These are phyloP conservation scores for Aptenodytes patagonicus DNA, from an alignment of 2,113 vertebrate genomes.

Conservation along the genomic window DNA sequence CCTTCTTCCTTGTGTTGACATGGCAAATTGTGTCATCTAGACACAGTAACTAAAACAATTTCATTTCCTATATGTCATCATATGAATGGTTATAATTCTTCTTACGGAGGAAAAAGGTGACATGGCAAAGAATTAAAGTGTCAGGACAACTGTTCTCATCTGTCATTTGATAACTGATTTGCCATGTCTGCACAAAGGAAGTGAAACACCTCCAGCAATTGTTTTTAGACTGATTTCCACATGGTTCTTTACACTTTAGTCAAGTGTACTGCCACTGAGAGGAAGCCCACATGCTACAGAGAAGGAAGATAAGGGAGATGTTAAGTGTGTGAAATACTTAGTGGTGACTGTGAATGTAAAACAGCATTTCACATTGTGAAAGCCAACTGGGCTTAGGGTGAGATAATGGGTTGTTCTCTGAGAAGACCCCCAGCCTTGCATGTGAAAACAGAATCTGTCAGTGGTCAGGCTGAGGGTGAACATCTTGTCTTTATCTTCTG, in stretches of 20 bases:
- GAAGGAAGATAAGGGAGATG: constrained; percentile 3
- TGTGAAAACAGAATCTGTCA: neutral
- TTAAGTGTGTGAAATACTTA: neutral
- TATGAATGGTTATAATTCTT: neutral
- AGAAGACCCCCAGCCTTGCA: neutral
- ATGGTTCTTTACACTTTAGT: neutral
- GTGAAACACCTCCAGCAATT: neutral
- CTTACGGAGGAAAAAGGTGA: neutral
- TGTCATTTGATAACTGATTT: neutral
- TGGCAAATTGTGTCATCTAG: neutral
- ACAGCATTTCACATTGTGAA: neutral
- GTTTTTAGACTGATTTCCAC: neutral
- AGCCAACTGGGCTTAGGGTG: neutral
- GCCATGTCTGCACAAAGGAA: neutral
- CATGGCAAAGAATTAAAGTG: neutral
- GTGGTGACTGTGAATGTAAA: constrained; percentile 5
- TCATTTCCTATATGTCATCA: neutral
- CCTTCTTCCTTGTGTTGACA: neutral
- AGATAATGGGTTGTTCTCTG: neutral
- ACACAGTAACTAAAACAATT: neutral
- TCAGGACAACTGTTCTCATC: neutral
- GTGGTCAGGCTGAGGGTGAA: neutral
- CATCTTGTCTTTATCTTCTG: neutral
- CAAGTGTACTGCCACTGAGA: neutral
- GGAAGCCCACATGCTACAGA: neutral